Percentiles rank a stretch among this genome's conserved stretches.
phyloP scores from a whole-genome alignment of 2,888 invertebrate species.

The Scaptomyza caliginosa region DNA sequence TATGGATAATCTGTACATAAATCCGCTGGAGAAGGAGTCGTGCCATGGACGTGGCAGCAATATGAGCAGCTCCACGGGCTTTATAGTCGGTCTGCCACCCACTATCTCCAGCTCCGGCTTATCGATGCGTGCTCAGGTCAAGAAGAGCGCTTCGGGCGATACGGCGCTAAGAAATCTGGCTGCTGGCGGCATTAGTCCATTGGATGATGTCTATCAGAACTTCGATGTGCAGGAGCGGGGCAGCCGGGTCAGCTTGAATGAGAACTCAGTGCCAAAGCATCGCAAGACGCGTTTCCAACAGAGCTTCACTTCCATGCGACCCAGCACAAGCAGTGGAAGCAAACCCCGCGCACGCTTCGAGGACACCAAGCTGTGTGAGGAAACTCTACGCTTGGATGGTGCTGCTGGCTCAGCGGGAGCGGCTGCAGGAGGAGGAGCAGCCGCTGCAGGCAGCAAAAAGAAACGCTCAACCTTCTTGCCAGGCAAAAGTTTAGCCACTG shows the following conservation, averaged over 20 bases:
- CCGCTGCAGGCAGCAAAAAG: conserved; percentile 72
- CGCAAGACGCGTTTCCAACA: conserved; percentile 94
- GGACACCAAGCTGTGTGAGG: conserved; percentile 85
- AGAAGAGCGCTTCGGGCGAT: conserved; percentile 92
- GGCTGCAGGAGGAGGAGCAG: conserved; percentile 9
- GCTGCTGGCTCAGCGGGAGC: conserved; percentile 20
- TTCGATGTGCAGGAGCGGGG: conserved; percentile 85
- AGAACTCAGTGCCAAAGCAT: conserved; percentile 90
- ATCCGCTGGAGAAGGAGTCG: conserved; percentile 89
- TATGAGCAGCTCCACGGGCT: conserved; percentile 74
- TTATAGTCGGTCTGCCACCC: conserved; percentile 75
- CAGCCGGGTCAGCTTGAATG: conserved; percentile 87
- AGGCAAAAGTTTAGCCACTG: conserved; percentile 88
- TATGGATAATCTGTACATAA: conserved; percentile 94
- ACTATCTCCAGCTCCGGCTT: conserved; percentile 69
- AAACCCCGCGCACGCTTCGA: conserved; percentile 83
- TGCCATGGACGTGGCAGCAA: conserved; percentile 36
- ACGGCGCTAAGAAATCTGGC: conserved; percentile 88
- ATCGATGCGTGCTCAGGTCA: conserved; percentile 86
- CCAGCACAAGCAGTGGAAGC: conserved; percentile 85
- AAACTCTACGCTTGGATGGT: conserved; percentile 84
- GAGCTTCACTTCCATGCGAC: conserved; percentile 85
- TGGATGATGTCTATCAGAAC: conserved; percentile 86
- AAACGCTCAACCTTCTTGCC: conserved; percentile 86
- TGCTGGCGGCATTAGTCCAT: conserved; percentile 85